Evolutionary conservation across 2,113 vertebrate genomes (phyloP).

Genomic region (Pangasianodon hypophthalmus): DNA sequence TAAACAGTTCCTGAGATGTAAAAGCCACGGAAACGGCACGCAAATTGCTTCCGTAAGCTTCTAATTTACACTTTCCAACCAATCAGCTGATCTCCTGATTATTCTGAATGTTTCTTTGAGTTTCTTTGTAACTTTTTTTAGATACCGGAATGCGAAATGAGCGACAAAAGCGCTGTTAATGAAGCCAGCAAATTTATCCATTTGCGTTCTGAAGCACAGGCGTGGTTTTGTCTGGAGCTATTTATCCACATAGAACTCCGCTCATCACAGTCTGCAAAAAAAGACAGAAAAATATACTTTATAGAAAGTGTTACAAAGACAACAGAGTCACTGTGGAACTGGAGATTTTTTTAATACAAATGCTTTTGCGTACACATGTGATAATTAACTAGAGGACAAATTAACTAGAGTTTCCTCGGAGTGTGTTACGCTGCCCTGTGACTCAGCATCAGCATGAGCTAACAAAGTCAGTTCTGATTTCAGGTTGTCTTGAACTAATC

Average conservation of each 20-base stretch:
- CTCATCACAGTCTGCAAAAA: not conserved
- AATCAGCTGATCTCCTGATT: not conserved
- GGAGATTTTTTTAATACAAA: not conserved
- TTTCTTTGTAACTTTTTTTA: not conserved
- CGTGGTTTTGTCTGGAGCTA: not conserved
- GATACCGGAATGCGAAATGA: not conserved
- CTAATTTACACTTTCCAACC: not conserved
- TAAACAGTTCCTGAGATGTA: not conserved
- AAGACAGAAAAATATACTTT: not conserved
- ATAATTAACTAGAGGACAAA: not conserved
- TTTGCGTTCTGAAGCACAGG: not conserved
- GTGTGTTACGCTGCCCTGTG: not conserved
- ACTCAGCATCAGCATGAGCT: not conserved
- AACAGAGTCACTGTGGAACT: not conserved
- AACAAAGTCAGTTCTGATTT: not conserved
- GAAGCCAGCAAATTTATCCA: not conserved
- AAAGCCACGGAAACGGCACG: not conserved
- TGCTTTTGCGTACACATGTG: not conserved
- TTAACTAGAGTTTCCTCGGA: not conserved
- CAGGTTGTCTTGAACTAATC: too few relatives aligned
- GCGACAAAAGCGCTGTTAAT: not conserved
- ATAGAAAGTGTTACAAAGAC: not conserved
- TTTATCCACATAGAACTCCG: accelerated
- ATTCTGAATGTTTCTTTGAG: not conserved
- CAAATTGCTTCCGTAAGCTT: not conserved